phyloP scores from a whole-genome alignment of 2,113 vertebrate genomes.

The Alaudala cheleensis region DNA sequence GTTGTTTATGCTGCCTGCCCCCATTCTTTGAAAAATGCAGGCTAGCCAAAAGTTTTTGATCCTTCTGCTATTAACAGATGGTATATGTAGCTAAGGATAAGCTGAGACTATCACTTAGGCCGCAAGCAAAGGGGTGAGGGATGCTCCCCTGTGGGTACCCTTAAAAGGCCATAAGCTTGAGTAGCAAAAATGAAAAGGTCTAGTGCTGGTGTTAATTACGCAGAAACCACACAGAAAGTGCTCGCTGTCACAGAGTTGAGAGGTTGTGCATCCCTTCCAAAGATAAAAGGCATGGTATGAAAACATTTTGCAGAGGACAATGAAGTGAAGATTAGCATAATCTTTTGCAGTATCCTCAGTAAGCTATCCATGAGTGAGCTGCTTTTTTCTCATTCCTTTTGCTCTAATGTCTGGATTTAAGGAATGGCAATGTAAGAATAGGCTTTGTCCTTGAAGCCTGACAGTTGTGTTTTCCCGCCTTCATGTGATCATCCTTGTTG shows the following conservation, averaged over 20 bases:
- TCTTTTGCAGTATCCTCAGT: conserved; percentile 98
- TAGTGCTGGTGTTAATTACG: conserved; percentile 99
- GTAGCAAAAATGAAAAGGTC: conserved; percentile 97
- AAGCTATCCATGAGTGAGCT: conserved; percentile 94
- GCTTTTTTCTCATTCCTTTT: conserved; percentile 82
- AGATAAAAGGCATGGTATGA: conserved; percentile 99
- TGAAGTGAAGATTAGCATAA: conserved; percentile 98
- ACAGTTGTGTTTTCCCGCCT: conserved; percentile 96
- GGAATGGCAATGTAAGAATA: conserved; percentile 87
- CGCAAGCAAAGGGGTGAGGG: conserved; percentile 87
- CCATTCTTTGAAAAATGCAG: conserved; percentile 73
- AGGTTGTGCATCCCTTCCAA: conserved; percentile 98
- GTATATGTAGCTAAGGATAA: conserved; percentile 86
- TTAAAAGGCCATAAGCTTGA: conserved; percentile 99
- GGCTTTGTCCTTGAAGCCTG: conserved; percentile 88
- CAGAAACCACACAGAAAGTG: conserved; percentile 99
- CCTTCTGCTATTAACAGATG: conserved; percentile 94
- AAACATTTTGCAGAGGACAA: conserved; percentile 99
- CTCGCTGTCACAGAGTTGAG: conserved; percentile 97
- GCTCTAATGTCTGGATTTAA: conserved; percentile 89
- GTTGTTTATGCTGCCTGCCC: conserved; percentile 66
- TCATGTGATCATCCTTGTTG: conserved; percentile 93
- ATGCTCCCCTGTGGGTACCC: conserved; percentile 93
- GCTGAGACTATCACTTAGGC: conserved; percentile 85
- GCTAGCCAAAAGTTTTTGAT: conserved; percentile 88